These are phyloP conservation scores for Drosophila limbata DNA, from an alignment of 2,888 invertebrate species.

Conservation along the genomic window DNA sequence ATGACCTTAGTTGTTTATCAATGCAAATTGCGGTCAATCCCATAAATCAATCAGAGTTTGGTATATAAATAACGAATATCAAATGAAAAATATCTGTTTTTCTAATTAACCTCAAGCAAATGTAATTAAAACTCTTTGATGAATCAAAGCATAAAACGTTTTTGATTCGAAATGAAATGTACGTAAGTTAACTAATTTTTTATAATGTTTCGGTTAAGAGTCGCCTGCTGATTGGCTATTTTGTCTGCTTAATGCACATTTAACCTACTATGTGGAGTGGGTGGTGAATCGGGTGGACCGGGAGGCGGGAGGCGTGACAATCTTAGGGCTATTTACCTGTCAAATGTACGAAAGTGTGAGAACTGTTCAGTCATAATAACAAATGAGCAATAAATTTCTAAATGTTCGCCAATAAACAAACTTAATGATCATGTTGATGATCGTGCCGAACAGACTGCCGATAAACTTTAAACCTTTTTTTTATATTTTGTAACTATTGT, in stretches of 20 bases:
- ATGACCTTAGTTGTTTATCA: conserved; percentile 15
- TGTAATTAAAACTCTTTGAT: conserved; percentile 41
- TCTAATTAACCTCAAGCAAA: conserved; percentile 37
- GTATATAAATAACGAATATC: conserved; percentile 41
- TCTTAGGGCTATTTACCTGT: conserved; percentile 63
- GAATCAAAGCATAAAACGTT: too few species aligned
- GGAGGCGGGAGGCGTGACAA: conserved; percentile 35
- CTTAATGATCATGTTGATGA: conserved; percentile 70
- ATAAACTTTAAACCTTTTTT: conserved; percentile 9
- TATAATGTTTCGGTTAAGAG: conserved; percentile 56
- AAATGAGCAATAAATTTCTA: conserved; percentile 79
- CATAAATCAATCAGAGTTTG: conserved; percentile 43
- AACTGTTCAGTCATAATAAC: conserved; percentile 66
- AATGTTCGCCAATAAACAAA: conserved; percentile 80
- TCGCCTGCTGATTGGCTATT: conserved; percentile 68
- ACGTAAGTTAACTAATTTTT: conserved; percentile 50
- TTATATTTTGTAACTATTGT: conserved; percentile 3
- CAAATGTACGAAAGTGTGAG: conserved; percentile 70
- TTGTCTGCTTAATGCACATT: conserved; percentile 71
- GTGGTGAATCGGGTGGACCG: background rate
- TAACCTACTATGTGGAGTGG: conserved; percentile 36
- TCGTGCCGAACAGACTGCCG: conserved; percentile 36
- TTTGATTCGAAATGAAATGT: conserved; percentile 16
- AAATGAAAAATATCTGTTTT: conserved; percentile 19
- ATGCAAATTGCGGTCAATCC: conserved; percentile 43